These are phyloP conservation scores for Distichodus sexfasciatus DNA, from an alignment of 2,797 vertebrate genomes.

Conservation along the genomic window DNA sequence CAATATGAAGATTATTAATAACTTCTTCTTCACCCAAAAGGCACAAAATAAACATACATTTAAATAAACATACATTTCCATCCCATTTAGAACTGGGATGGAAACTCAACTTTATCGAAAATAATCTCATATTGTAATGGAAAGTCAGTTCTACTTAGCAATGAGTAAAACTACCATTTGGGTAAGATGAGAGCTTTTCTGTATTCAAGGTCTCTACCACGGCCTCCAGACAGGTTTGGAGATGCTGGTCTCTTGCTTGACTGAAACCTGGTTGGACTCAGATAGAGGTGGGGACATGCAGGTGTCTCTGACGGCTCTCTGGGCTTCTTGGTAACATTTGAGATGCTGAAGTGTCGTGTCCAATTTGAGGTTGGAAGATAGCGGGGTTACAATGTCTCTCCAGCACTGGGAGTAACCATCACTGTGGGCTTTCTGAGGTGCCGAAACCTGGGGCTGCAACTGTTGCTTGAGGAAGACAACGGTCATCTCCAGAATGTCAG, in stretches of 20 bases:
- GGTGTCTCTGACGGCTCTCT: conserved; percentile 33
- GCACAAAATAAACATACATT: conserved; percentile 4
- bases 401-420: conserved; percentile 72
- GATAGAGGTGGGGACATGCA: conserved; percentile 30
- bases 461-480: conserved; percentile 70
- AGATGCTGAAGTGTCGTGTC: conserved; percentile 45
- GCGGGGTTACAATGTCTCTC: conserved; percentile 69
- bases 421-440: conserved; percentile 59
- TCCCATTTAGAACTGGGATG: background rate
- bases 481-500: conserved; percentile 71
- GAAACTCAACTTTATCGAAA: conserved; percentile 23
- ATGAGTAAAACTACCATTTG: conserved; percentile 40
- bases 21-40: conserved; percentile 16
- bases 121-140: background rate
- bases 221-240: conserved; percentile 58
- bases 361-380: conserved; percentile 64
- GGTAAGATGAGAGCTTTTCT: conserved; percentile 26
- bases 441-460: conserved; percentile 48
- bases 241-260: conserved; percentile 46
- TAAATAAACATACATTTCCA: background rate
- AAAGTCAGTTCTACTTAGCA: conserved; percentile 9
- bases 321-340: conserved; percentile 32
- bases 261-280: conserved; percentile 35
- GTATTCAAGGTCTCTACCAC: conserved; percentile 51
- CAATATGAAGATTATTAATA: conserved; percentile 31